Percentiles rank a stretch among this genome's conserved stretches.
Conservation (phyloP, 1,140 invertebrate genomes). For the Pectinophora gossypiella region DNA sequence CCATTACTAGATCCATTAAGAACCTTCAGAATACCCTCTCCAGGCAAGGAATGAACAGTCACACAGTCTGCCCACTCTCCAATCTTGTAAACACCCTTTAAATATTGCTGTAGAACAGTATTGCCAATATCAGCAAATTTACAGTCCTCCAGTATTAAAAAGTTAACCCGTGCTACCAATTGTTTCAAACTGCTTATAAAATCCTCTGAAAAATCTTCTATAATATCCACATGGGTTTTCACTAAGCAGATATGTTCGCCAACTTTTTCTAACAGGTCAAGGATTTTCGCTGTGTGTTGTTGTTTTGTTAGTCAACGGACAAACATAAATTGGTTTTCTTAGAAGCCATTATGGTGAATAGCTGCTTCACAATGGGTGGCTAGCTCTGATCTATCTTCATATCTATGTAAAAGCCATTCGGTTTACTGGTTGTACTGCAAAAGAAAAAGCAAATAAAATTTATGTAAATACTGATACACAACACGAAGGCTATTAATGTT, state of each 20-base stretch:
- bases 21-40: slow-evolving; percentile 87
- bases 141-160: slow-evolving; percentile 96
- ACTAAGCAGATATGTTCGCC: slow-evolving; percentile 92
- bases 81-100: slow-evolving; percentile 85
- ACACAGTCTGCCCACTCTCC: slow-evolving; percentile 93
- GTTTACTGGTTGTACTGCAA: slow-evolving; percentile 40
- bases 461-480: too few species aligned
- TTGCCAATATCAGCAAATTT: slow-evolving; percentile 98
- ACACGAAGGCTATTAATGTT: too few species aligned
- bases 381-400: slow-evolving; percentile 75
- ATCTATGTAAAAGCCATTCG: slow-evolving; percentile 78
- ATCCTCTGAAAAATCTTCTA: slow-evolving; percentile 85
- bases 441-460: slow-evolving; percentile 28
- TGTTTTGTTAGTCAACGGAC: slow-evolving; percentile 87
- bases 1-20: slow-evolving; percentile 72
- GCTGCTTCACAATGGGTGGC: slow-evolving; percentile 79
- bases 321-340: slow-evolving; percentile 94
- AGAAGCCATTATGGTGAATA: slow-evolving; percentile 87
- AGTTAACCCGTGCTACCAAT: slow-evolving; percentile 87
- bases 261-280: slow-evolving; percentile 84
- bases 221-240: slow-evolving; percentile 94
- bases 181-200: slow-evolving; percentile 80
- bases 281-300: slow-evolving; percentile 79
- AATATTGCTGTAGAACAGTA: slow-evolving; percentile 90
- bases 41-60: slow-evolving; percentile 92